Evolutionary conservation across 2,888 invertebrate species (phyloP).

Genomic region (Caenorhabditis macrosperma): DNA sequence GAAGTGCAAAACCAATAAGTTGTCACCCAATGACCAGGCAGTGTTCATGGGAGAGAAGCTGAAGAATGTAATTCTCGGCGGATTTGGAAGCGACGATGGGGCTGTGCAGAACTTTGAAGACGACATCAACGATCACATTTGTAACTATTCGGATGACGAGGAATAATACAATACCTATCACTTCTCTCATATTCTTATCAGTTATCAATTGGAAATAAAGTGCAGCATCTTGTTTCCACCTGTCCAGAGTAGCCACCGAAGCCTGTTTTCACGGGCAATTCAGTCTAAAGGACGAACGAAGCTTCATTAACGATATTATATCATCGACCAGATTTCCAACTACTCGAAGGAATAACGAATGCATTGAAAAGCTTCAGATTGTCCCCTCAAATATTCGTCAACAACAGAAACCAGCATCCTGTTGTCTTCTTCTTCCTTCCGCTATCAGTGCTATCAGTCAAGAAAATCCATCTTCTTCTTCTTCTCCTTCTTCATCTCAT

Average conservation of each 20-base stretch:
- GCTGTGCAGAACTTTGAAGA: slow-evolving; percentile 62
- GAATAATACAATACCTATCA: background rate
- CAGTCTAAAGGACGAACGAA: no score
- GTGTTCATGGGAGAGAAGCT: slow-evolving; percentile 69
- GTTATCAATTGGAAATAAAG: no score
- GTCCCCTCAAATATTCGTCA: slow-evolving; percentile 41
- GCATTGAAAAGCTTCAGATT: background rate
- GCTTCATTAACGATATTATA: no score
- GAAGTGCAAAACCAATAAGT: slow-evolving; percentile 51
- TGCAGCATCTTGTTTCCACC: no score
- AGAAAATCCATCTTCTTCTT: slow-evolving; percentile 1
- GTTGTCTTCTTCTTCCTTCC: background rate
- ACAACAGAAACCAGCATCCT: slow-evolving; percentile 32
- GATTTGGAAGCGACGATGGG: slow-evolving; percentile 56
- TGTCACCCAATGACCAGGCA: slow-evolving; percentile 68
- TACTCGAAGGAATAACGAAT: background rate
- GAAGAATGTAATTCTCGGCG: slow-evolving; percentile 64
- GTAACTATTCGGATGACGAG: slow-evolving; percentile 63
- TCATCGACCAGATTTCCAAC: slow-evolving; percentile 66
- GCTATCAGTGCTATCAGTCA: slow-evolving; percentile 13
- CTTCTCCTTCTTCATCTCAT: slow-evolving; percentile 4
- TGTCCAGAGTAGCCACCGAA: no score
- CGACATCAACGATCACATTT: slow-evolving; percentile 67
- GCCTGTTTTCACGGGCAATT: no score
- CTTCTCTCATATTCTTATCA: no score